Conservation (phyloP, 2,888 invertebrate species). For the Acholoe squamosa region DNA sequence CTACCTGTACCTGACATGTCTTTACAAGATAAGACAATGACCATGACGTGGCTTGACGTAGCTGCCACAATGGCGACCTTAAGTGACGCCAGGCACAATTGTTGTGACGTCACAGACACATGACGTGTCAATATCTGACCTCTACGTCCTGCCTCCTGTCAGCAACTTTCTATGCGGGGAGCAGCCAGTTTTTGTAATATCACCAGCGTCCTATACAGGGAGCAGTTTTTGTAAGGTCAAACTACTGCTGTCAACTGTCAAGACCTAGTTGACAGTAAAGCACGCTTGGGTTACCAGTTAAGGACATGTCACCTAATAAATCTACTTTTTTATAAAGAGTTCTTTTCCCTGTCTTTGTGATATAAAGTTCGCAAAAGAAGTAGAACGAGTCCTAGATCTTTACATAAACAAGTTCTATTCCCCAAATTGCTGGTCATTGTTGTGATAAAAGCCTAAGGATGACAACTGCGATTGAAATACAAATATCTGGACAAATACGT, state of each 20-base stretch:
- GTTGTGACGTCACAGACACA: conserved; percentile 1
- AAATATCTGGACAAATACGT: no score
- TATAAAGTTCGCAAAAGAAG: no score
- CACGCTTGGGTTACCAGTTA: not conserved
- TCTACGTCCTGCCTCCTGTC: not conserved
- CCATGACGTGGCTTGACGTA: not conserved
- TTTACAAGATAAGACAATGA: conserved; percentile 25
- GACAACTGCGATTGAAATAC: no score
- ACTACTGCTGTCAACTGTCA: conserved; percentile 33
- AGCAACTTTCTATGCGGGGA: not conserved
- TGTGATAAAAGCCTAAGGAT: no score
- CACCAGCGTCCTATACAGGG: not conserved
- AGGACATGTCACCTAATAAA: not conserved
- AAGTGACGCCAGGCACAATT: conserved; percentile 1
- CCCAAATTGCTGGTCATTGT: no score
- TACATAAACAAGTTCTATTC: no score
- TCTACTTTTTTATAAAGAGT: no score
- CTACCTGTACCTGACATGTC: conserved; percentile 5
- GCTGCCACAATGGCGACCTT: not conserved
- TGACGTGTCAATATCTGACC: conserved; percentile 2
- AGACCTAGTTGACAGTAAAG: not conserved
- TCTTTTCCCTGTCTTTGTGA: no score
- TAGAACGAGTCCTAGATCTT: no score
- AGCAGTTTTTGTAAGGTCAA: not conserved
- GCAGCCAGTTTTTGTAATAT: not conserved